Percentiles rank a stretch among this genome's conserved stretches.
Conservation (phyloP, 2,888 invertebrate species). For the Catonia carolina region DNA sequence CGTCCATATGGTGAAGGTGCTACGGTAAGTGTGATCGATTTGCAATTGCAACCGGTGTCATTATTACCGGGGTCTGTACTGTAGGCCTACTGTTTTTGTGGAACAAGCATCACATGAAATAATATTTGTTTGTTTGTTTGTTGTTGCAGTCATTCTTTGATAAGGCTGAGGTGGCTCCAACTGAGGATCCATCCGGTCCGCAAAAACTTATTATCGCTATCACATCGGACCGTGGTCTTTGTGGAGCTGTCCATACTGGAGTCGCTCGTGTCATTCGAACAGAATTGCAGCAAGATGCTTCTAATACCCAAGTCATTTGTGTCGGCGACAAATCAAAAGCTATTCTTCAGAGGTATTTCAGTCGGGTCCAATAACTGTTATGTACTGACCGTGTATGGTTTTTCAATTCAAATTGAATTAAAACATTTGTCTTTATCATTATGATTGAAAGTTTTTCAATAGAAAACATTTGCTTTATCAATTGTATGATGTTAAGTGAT, state of each 20-base stretch:
- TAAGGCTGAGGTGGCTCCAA: slow-evolving; percentile 61
- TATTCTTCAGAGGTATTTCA: slow-evolving; percentile 65
- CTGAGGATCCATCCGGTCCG: slow-evolving; percentile 36
- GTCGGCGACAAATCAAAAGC: slow-evolving; percentile 93
- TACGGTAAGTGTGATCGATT: slow-evolving; percentile 41
- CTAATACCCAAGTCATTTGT: slow-evolving; percentile 77
- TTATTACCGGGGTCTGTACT: too few relatives aligned
- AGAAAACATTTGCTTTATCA: too few relatives aligned
- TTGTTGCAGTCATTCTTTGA: slow-evolving; percentile 67
- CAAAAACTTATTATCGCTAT: slow-evolving; percentile 80
- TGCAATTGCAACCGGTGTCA: background rate
- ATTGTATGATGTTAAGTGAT: too few relatives aligned
- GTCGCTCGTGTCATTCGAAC: slow-evolving; percentile 77
- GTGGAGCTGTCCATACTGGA: slow-evolving; percentile 93
- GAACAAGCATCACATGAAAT: too few relatives aligned
- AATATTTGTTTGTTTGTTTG: too few relatives aligned
- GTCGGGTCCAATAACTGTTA: too few relatives aligned
- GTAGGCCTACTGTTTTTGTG: too few relatives aligned
- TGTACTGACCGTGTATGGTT: too few relatives aligned
- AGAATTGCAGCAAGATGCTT: slow-evolving; percentile 51
- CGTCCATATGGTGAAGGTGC: slow-evolving; percentile 90
- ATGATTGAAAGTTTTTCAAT: too few relatives aligned
- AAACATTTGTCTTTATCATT: too few relatives aligned
- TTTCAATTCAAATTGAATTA: too few relatives aligned
- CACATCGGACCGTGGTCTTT: slow-evolving; percentile 95